phyloP scores from a whole-genome alignment of 2,113 vertebrate species.

The Daphoenositta chrysoptera region DNA sequence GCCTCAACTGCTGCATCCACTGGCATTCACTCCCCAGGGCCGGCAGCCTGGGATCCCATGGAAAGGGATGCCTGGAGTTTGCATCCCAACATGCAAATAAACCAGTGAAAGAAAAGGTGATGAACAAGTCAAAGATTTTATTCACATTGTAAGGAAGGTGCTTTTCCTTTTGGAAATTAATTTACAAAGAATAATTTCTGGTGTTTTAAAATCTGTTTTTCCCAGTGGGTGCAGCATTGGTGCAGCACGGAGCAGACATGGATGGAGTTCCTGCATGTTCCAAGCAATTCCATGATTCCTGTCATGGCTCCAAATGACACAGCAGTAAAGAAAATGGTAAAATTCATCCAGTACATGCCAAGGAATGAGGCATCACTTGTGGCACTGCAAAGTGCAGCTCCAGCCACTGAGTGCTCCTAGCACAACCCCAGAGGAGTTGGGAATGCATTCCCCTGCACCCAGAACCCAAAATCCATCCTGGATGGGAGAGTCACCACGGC shows the following conservation, averaged over 20 bases:
- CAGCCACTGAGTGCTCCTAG: accelerated
- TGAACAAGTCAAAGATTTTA: neutral
- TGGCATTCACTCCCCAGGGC: accelerated
- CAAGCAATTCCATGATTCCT: neutral
- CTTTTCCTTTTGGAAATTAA: neutral
- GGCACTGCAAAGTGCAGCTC: neutral
- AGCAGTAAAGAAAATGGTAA: neutral
- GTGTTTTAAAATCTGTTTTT: neutral
- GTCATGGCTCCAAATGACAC: accelerated
- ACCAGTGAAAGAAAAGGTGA: neutral
- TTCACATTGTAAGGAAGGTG: accelerated
- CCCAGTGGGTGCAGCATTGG: accelerated
- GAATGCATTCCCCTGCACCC: no score
- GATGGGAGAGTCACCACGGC: accelerated
- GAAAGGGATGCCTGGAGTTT: neutral
- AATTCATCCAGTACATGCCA: accelerated
- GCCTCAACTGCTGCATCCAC: neutral
- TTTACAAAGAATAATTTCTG: accelerated
- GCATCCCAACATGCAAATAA: neutral
- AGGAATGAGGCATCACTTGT: neutral
- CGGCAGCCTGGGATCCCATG: accelerated
- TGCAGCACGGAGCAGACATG: accelerated
- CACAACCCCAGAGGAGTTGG: accelerated
- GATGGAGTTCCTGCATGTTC: neutral
- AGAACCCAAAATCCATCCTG: neutral